Evolutionary conservation across 1,140 invertebrate species (phyloP), one percentile per base, ranked within the genome.

Genomic region (Ceratosolen fusciceps): DNA sequence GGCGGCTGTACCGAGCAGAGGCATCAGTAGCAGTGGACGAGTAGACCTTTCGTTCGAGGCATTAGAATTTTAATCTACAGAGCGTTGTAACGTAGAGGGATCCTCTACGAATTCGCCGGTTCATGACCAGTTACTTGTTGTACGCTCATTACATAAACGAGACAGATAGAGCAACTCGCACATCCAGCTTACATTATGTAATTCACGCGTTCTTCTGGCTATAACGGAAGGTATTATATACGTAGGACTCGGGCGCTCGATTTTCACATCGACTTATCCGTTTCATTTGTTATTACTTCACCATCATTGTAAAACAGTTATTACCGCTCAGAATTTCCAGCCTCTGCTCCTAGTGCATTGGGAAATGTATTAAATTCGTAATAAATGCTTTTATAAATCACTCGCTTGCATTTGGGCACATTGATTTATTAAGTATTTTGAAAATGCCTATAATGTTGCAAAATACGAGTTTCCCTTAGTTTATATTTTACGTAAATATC

Each of bases 181-280:
- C 39, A 67, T 47, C 12, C 14, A 47, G n/a, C 39, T 34, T 16
- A n/a, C n/a, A 78, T 78, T 78, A 73, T 43, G 58, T 78, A 78
- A 78, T 78, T 78, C 39, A 58, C 43, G 2, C 26, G 68, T 34
- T 43, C 34, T 71, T 77, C 37, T 70, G 67, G 54, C 2, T 34
- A 58, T 71, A 77, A 71, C 65, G 67, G 54, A 77, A 52, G 75
- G 71, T 77, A 39, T 58, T 58, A 29, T 39, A 24, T 39, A 54
- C 12, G 7, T 72, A 54, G 26, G 3, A 49, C 2, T 47, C 24
- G 0, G 29, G n/a, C 31, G 10, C 5, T 65, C 49, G 54, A 21
- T 56, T 24, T 52, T 68, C 34, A 68, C 21, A 16, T 58, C 19
- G 26, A 52, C 2, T n/a, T 43, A 39, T 49, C 47, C 43, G 16